These are phyloP conservation scores for Styela plicata DNA, from an alignment of 23 tunicate species.

Conservation along the genomic window DNA sequence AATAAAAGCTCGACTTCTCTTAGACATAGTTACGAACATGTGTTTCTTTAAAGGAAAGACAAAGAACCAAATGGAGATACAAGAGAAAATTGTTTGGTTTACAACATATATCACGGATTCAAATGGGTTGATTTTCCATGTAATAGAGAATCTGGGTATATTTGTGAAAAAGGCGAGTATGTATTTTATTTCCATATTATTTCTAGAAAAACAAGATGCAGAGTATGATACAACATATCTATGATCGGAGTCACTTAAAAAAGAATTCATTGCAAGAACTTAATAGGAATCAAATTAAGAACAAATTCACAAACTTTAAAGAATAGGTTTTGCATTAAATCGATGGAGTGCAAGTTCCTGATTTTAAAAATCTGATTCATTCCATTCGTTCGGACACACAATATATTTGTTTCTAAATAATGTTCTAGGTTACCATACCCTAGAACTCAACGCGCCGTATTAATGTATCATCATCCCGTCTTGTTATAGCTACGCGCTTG, in stretches of 20 bases:
- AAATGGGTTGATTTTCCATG: background rate
- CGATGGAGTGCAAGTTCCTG: background rate
- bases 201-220: background rate
- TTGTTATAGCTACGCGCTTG: too few species aligned
- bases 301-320: too few species aligned
- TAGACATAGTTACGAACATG: too few species aligned
- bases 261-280: background rate
- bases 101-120: background rate
- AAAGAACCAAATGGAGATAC: background rate
- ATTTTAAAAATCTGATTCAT: too few species aligned
- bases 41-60: background rate
- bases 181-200: too few species aligned
- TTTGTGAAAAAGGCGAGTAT: background rate
- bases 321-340: background rate
- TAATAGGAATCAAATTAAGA: too few species aligned
- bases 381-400: too few species aligned
- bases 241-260: background rate
- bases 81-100: background rate
- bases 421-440: too few species aligned
- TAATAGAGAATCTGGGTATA: background rate
- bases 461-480: too few species aligned
- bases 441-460: too few species aligned
- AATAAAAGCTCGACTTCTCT: background rate
- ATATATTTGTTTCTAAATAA: too few species aligned
- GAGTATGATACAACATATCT: background rate